Base-by-base conservation (phyloP, 2,797 vertebrate genomes). In the Eulemur coronatus region DNA sequence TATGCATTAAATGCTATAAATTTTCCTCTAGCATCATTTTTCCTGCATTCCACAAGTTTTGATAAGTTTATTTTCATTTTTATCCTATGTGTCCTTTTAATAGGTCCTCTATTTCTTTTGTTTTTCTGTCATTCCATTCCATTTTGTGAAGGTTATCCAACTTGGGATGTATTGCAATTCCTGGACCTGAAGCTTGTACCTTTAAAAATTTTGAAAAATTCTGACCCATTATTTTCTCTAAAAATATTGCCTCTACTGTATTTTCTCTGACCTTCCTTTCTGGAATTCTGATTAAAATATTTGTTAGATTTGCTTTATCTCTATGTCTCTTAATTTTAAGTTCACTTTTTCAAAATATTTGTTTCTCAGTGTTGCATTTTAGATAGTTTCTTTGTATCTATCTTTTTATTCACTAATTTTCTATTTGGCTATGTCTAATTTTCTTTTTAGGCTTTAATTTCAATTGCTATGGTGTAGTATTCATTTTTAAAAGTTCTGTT, bases 371-470 rank as follows among this genome's bases (percentile, higher is more conserved):
- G 5, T 79, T 96, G 26, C 1, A 18, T 89, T 89, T 89, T 76
- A 52, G 20, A 26, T 91, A 46, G 70, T 88, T 88, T 94, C 43
- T 88, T 91, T 81, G 17, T 65, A 50, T 38, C 7, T 76, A 10
- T 65, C 33, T 88, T 91, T 73, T 57, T 24, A 52, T 65, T 72
- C 41, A 59, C 43, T 65, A 48, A 81, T 92, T 92, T 95, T 87
- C 50, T 76, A 57, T 55, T 87, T 79, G 43, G 12, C 7, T 46
- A 1, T 43, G 50, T 92, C 85, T 92, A 50, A 70, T 89, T 95
- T 85, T 85, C 35, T 91, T 30, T 72, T 89, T 63, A 67, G 17
- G 7, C 76, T 94, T 89, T 85, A n/a, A 76, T 76, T 88, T 89
- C 30, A 50, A 22, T 57, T 69, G 33, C 13, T 35, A 73, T 89